Evolutionary conservation across 2,113 vertebrate genomes (phyloP).

Genomic region (Coptodon rendalli): DNA sequence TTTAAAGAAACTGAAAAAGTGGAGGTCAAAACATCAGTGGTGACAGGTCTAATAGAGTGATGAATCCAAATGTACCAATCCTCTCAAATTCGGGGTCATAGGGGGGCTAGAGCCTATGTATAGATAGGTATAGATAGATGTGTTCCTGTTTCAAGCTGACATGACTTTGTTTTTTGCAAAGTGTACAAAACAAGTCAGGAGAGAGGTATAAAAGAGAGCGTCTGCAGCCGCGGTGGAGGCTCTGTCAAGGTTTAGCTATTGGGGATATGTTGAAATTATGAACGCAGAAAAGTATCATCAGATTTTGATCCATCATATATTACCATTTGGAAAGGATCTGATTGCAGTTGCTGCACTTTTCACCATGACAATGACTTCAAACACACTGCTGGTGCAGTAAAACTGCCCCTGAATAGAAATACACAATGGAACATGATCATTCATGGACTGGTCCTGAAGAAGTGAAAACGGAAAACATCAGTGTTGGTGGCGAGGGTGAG

Average conservation of each 20-base stretch:
- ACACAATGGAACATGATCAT: not conserved
- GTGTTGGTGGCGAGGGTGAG: not conserved
- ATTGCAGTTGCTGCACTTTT: not conserved
- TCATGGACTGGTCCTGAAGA: not conserved
- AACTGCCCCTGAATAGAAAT: not conserved
- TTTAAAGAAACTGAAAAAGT: not conserved
- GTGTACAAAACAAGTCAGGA: not conserved
- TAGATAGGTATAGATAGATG: not conserved
- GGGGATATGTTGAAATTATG: not conserved
- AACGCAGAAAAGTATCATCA: not conserved
- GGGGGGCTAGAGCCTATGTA: not conserved
- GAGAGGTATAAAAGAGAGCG: not conserved
- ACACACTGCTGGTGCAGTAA: not conserved
- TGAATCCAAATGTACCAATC: not conserved
- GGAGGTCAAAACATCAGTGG: not conserved
- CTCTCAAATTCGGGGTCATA: not conserved
- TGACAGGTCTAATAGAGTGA: not conserved
- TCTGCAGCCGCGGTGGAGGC: not conserved
- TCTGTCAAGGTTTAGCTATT: not conserved
- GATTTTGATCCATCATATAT: not conserved
- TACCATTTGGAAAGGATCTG: not conserved
- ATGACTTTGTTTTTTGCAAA: not conserved
- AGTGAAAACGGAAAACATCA: fast-evolving
- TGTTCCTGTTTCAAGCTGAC: not conserved
- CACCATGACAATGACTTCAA: not conserved